These are phyloP conservation scores for Cyclura pinguis DNA, from an alignment of 2,797 vertebrate genomes.

Conservation along the genomic window DNA sequence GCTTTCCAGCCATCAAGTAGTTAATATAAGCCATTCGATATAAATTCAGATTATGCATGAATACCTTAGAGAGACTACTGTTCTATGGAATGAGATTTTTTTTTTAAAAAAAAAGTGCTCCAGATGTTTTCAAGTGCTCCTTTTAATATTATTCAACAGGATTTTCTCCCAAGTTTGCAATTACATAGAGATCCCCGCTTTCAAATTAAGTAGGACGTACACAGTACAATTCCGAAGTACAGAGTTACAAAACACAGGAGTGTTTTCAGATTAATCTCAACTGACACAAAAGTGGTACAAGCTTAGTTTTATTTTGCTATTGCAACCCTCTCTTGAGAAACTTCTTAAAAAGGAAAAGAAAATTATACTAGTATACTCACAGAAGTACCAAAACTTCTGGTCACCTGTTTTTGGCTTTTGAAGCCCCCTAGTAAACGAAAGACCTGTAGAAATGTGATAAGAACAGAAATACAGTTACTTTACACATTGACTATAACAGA, in stretches of 20 bases:
- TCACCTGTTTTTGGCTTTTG: slow-evolving; percentile 83
- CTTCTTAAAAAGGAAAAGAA: slow-evolving; percentile 74
- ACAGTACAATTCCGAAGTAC: slow-evolving; percentile 2
- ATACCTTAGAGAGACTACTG: not conserved
- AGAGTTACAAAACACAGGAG: slow-evolving; percentile 21
- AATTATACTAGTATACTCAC: slow-evolving; percentile 84
- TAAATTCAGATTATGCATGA: slow-evolving; percentile 5
- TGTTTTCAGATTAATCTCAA: slow-evolving; percentile 39
- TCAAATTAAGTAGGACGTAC: slow-evolving; percentile 33
- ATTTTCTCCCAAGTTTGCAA: slow-evolving; percentile 26
- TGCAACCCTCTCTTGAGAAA: slow-evolving; percentile 78
- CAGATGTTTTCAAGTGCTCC: not conserved
- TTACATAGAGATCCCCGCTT: slow-evolving; percentile 11
- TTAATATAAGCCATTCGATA: slow-evolving; percentile 11
- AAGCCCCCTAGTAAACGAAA: slow-evolving; percentile 86
- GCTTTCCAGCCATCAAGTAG: not conserved
- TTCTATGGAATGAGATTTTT: not conserved
- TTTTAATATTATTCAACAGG: not conserved
- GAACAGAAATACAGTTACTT: slow-evolving; percentile 20
- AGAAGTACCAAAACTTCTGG: slow-evolving; percentile 85
- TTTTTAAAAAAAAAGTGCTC: not conserved
- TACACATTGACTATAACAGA: not conserved
- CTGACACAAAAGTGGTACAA: not conserved
- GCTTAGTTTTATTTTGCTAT: slow-evolving; percentile 34
- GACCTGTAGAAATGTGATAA: slow-evolving; percentile 80